phyloP scores from a whole-genome alignment of 92 coral and sea anemone genomes.

The Micromussa lordhowensis region DNA sequence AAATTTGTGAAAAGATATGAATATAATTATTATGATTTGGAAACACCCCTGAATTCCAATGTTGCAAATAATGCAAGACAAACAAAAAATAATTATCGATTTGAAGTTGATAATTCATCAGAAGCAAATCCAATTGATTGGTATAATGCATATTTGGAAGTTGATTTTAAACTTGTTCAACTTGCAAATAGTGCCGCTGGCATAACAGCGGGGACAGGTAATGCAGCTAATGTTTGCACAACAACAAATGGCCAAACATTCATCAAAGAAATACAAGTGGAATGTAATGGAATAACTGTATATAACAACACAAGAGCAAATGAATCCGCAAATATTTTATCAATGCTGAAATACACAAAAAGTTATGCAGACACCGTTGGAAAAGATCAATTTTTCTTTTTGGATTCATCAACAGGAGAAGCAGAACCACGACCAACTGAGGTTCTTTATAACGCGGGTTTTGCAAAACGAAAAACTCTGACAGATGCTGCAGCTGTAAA shows the following conservation, averaged over 20 bases:
- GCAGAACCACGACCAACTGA: not conserved
- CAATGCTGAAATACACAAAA: no score
- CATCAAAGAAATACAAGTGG: no score
- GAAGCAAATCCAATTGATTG: not conserved
- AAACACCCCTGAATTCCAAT: not conserved
- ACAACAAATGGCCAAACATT: no score
- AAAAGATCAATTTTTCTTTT: no score
- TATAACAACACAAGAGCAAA: no score
- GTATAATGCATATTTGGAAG: not conserved
- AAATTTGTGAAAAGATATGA: conserved; percentile 2
- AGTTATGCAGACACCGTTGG: no score
- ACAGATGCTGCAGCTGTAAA: not conserved
- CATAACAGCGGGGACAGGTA: not conserved
- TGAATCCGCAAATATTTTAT: no score
- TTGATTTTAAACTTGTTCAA: not conserved
- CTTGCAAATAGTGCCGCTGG: not conserved
- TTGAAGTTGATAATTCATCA: not conserved
- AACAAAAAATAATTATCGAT: not conserved
- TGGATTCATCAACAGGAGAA: not conserved
- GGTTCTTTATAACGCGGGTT: not conserved
- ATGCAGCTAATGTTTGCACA: no score
- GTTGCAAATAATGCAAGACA: not conserved
- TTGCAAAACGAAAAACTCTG: conserved; percentile 7
- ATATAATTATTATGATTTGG: not conserved
- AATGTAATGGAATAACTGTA: no score